Evolutionary conservation across 2,113 vertebrate genomes (phyloP), one percentile per base, ranked within the genome.

Genomic region (Ibidorhyncha struthersii): DNA sequence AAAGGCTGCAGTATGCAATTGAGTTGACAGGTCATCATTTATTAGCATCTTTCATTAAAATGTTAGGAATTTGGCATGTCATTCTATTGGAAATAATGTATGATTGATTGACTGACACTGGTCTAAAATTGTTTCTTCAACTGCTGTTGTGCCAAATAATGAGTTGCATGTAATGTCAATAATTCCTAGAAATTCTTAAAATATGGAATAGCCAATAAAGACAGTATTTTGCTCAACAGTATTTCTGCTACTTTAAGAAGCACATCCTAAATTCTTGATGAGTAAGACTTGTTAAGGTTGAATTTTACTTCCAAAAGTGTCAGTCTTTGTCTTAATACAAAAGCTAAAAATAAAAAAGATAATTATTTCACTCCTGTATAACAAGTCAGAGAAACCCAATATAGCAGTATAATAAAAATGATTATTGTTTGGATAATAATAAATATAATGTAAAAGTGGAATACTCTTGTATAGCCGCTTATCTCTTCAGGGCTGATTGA

Each of bases 11-110:
- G 27, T 88, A 62, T 88, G 53, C 92, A 90, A 88, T 94, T 5
- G 13, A 82, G 62, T 86, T 96, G 93, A 77, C 78, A 86, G 84
- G 29, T 91, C 87, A 53, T 71, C 22, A 27, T 61, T 92, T 95
- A 95, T 90, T 93, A 93, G 36, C 81, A 91, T 84, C 61, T 97
- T 96, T 96, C 89, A 91, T 97, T 87, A 89, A 53, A 50, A 84
- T 78, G 56, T 85, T 80, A 86, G 76, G 58, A 79, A 92, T 78
- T 18, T 93, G 69, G 67, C 63, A 20, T 83, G 79, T 80, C 47
- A 17, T 56, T 87, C 25, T 32, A 14, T 50, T 87, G 65, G 67
- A 96, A 88, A 95, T 88, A 90, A 63, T 43, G 15, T 72, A 38
- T 82, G 58, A 85, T 65, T 86, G 91, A 69, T 58, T 93, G 88